These are phyloP conservation scores for Macrobrachium nipponense DNA, from an alignment of 1,140 invertebrate species.

Conservation along the genomic window DNA sequence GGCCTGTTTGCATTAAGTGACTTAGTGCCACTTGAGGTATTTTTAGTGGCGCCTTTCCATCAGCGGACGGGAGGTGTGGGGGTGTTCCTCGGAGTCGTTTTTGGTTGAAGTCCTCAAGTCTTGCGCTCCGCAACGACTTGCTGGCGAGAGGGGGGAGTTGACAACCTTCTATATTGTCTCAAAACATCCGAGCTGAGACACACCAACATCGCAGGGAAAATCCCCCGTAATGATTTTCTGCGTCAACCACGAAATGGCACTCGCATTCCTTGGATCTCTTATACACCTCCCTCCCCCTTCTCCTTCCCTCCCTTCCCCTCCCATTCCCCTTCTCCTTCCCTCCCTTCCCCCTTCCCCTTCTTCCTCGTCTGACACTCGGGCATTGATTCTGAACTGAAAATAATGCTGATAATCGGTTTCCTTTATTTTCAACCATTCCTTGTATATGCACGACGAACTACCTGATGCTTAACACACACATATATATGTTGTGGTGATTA, in stretches of 20 bases:
- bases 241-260: background rate
- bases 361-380: background rate
- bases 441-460: no score
- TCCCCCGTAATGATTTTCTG: slow-evolving; percentile 28
- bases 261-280: background rate
- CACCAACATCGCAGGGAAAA: slow-evolving; percentile 8
- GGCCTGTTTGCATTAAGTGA: slow-evolving; percentile 59
- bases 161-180: slow-evolving; percentile 55
- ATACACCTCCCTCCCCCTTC: background rate
- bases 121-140: slow-evolving; percentile 30
- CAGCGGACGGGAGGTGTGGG: slow-evolving; percentile 26
- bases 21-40: slow-evolving; percentile 55
- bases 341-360: background rate
- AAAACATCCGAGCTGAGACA: slow-evolving; percentile 42
- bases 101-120: no score
- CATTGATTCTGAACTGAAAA: background rate
- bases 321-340: slow-evolving; percentile 8
- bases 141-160: slow-evolving; percentile 38
- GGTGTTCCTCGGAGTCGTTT: slow-evolving; percentile 23
- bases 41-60: slow-evolving; percentile 46
- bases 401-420: no score
- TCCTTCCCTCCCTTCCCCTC: background rate
- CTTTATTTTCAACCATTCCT: no score
- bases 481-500: no score
- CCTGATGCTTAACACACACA: no score